Base-by-base conservation (phyloP, 2,888 invertebrate species). In the Brassicogethes aeneus region DNA sequence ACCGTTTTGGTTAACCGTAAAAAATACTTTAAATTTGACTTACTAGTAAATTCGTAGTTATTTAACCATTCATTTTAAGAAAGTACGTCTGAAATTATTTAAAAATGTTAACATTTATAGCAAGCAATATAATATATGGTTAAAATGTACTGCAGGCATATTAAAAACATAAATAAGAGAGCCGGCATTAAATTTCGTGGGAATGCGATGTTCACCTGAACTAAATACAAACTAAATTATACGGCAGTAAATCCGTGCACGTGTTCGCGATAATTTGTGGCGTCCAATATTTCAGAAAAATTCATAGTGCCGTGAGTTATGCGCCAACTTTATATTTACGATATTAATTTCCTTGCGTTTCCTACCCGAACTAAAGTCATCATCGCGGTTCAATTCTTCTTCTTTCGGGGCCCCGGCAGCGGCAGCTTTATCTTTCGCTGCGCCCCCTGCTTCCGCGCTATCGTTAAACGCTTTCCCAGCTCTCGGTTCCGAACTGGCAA, bases 281-380 rank as follows among this genome's bases (percentile, higher is more conserved):
- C 45, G 61, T 55, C 59, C 64, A 64, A 65, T 67, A 66, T 62
- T 63, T 65, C 64, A 66, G 61, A 63, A 66, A 67, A 67, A 66
- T 64, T 62, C 60, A 56, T 57, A 57, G 56, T 58, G 51, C 53
- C 57, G 52, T 68, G 66, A 68, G 59, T 68, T 66, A 67, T 64
- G 62, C 55, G 56, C 53, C 56, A 66, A 68, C 64, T 68, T 68
- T 66, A 66, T 66, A 66, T 68, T 68, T 68, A 66, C 64, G 66
- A 62, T 64, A 64, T 66, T 66, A 65, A 65, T 65, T 65, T 65
- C 61, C 63, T 60, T 56, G 55, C 54, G 57, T 60, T 62, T 60
- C 60, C 57, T 56, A 47, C 47, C 46, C 46, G 44, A 47, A 48
- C 42, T 47, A 46, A 47, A 48, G 51, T 50, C 54, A 45, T 44